Percentiles rank a stretch among this genome's conserved stretches.
phyloP scores from a whole-genome alignment of 2,797 vertebrate genomes.

The Ctenopoma kingsleyae region DNA sequence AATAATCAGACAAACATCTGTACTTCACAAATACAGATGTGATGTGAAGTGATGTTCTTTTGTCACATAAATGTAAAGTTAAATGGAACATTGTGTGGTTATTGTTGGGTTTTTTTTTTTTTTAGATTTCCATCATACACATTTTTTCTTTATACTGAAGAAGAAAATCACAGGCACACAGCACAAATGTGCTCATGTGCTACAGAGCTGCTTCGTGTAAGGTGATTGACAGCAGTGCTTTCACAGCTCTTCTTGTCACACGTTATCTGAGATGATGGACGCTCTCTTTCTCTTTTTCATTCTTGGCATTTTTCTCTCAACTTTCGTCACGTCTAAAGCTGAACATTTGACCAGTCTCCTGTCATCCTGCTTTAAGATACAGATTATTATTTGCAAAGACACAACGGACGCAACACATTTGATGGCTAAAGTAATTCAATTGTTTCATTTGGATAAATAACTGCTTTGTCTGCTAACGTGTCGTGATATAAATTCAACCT shows the following conservation, averaged over 20 bases:
- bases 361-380: constrained; percentile 12
- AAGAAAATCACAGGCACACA: background rate
- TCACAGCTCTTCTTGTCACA: constrained; percentile 66
- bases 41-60: background rate
- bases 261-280: constrained; percentile 35
- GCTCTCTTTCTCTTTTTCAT: background rate
- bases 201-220: constrained; percentile 34
- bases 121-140: background rate
- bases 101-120: background rate
- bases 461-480: background rate
- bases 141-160: background rate
- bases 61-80: background rate
- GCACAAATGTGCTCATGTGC: background rate
- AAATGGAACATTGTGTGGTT: background rate
- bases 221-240: constrained; percentile 65
- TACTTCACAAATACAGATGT: background rate
- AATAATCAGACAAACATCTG: background rate
- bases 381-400: constrained; percentile 4
- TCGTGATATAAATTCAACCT: background rate
- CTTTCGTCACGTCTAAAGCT: constrained; percentile 5
- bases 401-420: background rate
- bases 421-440: background rate
- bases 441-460: constrained; percentile 1
- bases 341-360: constrained; percentile 1
- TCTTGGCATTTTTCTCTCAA: constrained; percentile 17